Conservation (phyloP, 1,140 invertebrate genomes). For the Pogonognathellus flavescens region DNA sequence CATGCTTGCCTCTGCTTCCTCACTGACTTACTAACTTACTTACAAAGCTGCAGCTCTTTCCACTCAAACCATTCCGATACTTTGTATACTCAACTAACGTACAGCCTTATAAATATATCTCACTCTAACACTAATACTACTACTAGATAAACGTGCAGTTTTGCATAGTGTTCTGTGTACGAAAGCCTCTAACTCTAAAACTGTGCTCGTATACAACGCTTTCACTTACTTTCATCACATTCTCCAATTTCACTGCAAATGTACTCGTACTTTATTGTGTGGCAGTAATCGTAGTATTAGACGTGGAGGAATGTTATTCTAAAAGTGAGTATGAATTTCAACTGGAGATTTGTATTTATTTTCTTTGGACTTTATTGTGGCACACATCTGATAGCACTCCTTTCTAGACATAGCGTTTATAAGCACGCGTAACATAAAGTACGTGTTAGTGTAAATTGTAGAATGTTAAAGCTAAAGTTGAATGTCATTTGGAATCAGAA, state of each 20-base stretch:
- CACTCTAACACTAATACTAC: not conserved
- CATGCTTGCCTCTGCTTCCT: slow-evolving; percentile 46
- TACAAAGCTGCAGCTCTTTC: not conserved
- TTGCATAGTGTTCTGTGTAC: not conserved
- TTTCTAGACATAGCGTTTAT: too few species aligned
- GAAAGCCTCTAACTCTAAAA: not conserved
- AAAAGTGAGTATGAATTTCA: too few species aligned
- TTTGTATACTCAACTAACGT: not conserved
- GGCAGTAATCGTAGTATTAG: not conserved
- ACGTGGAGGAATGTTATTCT: too few species aligned
- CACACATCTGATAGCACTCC: too few species aligned
- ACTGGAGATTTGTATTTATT: too few species aligned
- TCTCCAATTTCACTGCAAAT: not conserved
- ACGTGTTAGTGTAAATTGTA: not conserved
- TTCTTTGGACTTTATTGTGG: too few species aligned
- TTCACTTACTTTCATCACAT: not conserved
- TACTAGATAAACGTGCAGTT: slow-evolving; percentile 2
- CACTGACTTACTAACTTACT: slow-evolving; percentile 45
- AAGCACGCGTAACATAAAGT: too few species aligned
- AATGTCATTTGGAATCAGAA: slow-evolving; percentile 50
- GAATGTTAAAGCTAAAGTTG: slow-evolving; percentile 28
- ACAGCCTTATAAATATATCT: not conserved
- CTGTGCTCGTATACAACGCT: not conserved
- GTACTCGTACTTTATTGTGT: not conserved
- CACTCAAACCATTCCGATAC: not conserved